Conservation (phyloP, 2,888 invertebrate genomes). For the Morinoia aosen region DNA sequence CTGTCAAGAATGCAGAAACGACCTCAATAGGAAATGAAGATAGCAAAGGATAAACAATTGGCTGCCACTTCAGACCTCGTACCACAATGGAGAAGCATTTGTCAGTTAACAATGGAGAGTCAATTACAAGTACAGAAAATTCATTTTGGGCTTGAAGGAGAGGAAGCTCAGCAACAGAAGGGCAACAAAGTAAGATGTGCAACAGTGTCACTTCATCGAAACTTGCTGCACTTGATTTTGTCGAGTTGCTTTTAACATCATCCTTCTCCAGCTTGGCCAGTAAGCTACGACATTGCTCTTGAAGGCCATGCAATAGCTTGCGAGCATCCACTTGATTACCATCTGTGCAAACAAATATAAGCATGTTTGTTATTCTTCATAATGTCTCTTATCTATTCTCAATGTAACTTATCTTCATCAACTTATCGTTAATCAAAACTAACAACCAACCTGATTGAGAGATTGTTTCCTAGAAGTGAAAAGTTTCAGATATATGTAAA, state of each 20-base stretch:
- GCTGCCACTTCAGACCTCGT: slow-evolving; percentile 20
- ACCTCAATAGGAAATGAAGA: background rate
- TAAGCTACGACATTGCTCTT: background rate
- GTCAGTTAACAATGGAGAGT: background rate
- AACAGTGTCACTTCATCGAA: slow-evolving; percentile 23
- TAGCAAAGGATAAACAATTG: background rate
- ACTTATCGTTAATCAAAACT: too few species aligned
- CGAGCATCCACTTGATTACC: background rate
- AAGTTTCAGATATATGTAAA: background rate
- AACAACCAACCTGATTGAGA: too few species aligned
- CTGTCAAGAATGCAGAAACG: background rate
- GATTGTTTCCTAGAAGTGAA: background rate
- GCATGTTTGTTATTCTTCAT: too few species aligned
- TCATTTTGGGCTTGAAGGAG: background rate
- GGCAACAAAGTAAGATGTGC: slow-evolving; percentile 25
- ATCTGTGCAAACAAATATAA: background rate
- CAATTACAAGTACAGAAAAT: background rate
- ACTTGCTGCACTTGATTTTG: background rate
- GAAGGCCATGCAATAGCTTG: slow-evolving; percentile 2
- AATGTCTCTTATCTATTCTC: too few species aligned
- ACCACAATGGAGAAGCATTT: slow-evolving; percentile 7
- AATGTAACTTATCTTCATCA: too few species aligned
- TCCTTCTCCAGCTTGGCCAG: background rate
- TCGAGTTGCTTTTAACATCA: background rate
- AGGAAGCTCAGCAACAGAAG: background rate